Percentiles rank a stretch among this genome's conserved stretches.
Evolutionary conservation across 2,888 invertebrate genomes (phyloP).

Genomic region (Carpatolechia fugitivella): DNA sequence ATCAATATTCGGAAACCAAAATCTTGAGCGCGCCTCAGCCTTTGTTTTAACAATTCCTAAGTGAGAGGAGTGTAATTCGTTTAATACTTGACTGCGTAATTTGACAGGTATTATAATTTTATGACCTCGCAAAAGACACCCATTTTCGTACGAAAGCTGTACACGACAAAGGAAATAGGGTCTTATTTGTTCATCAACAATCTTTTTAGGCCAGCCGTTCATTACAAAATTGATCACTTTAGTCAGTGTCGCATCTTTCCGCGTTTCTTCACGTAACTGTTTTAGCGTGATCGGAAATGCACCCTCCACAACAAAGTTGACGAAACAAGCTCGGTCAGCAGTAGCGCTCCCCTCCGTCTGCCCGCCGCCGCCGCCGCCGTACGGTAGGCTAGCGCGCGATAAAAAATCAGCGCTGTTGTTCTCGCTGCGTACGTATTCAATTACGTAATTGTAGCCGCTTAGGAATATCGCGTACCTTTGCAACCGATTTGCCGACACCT

Average conservation of each 20-base stretch:
- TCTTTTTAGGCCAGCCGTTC: conserved; percentile 22
- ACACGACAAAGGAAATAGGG: conserved; percentile 19
- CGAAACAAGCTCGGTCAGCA: too few relatives aligned
- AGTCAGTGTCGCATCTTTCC: conserved; percentile 12
- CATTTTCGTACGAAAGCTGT: conserved; percentile 19
- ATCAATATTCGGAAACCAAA: conserved; percentile 21
- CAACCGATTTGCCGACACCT: too few relatives aligned
- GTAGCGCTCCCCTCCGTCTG: too few relatives aligned
- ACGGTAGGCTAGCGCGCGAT: too few relatives aligned
- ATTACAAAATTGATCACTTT: conserved; percentile 17
- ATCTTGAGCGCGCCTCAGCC: conserved; percentile 14
- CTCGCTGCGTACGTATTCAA: too few relatives aligned
- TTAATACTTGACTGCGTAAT: not conserved
- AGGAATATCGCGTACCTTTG: conserved; percentile 23
- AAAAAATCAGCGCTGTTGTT: too few relatives aligned
- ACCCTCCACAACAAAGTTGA: too few relatives aligned
- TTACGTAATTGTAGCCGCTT: too few relatives aligned
- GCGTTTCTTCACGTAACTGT: conserved; percentile 16
- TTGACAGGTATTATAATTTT: conserved; percentile 18
- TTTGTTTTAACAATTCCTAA: conserved; percentile 21
- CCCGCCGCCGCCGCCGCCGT: too few relatives aligned
- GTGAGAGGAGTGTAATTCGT: not conserved
- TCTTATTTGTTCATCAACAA: conserved; percentile 12
- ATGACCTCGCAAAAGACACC: conserved; percentile 22
- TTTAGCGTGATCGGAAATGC: too few relatives aligned